Percentiles rank a stretch among this genome's conserved stretches.
Evolutionary conservation across 2,113 vertebrate genomes (phyloP).

Genomic region (Silurus asotus): DNA sequence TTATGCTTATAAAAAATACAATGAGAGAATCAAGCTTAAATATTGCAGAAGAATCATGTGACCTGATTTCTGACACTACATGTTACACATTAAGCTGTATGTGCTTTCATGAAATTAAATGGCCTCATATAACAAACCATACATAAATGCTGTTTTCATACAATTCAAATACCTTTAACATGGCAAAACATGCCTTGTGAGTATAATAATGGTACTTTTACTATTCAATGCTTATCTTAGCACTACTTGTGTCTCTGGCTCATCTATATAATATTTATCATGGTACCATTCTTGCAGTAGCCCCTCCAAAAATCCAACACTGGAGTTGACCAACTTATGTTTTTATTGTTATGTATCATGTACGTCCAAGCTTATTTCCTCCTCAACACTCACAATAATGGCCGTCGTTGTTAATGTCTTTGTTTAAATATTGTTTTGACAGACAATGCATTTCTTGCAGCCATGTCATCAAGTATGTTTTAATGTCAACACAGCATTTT

Average conservation of each 20-base stretch:
- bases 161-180: background rate
- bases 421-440: background rate
- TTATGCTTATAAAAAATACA: background rate
- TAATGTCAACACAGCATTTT: no score
- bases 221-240: no score
- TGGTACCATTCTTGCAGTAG: background rate
- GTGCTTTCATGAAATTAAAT: background rate
- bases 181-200: no score
- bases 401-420: background rate
- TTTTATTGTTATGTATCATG: background rate
- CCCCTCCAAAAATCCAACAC: background rate
- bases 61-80: no score
- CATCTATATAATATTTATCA: background rate
- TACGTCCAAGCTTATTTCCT: background rate
- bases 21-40: background rate
- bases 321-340: background rate
- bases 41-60: no score
- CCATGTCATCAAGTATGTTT: background rate
- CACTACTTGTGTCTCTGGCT: background rate
- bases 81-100: background rate
- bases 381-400: background rate
- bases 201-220: no score
- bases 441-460: background rate
- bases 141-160: background rate
- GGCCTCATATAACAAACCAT: no score